Evolutionary conservation across 2,113 vertebrate species (phyloP), one percentile per base, ranked within the genome.

Genomic region (Phyllostomus discolor): DNA sequence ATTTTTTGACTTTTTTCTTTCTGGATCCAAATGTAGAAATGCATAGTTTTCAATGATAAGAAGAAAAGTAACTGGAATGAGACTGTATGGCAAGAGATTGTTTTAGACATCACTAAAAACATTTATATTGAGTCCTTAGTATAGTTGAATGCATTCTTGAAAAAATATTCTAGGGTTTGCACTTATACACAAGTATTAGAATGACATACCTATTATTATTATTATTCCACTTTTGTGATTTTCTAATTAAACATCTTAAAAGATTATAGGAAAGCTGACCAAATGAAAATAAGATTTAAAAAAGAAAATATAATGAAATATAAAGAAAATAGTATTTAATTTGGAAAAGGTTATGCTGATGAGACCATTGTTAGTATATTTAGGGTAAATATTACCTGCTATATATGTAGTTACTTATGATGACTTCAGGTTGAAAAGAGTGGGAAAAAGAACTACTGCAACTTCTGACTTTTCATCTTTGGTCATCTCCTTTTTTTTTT

Each of bases 1-100:
- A 72, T 89, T 91, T 73, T 89, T 81, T 95, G 22, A 88, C 31
- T 67, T 82, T 90, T 87, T 85, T 7, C 7, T 73, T 82, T 80
- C 57, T 41, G 81, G 10, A 90, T 24, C 82, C 35, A 83, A 73
- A 90, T 43, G 69, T 69, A 69, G 72, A n/a, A 78, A 67, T 86
- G 69, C 35, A 28, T n/a, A 28, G 14, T 33, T 33, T 94, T 64
- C 70, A 76, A 72, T 14, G 3, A 4, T 66, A 88, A 57, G 24
- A 84, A 0, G 8, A 75, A 84, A 88, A 35, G 69, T 66, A 76
- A 79, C n/a, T 90, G 16, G 24, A 62, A 31, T 69, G 24, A 57
- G 57, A 80, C 79, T 93, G 50, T 75, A 35, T 81, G 48, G 9
- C 4, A 54, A 69, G 31, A 75, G 5, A 2, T 20, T 22, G 38